These are phyloP conservation scores for Bombyx mori DNA, from an alignment of 1,140 invertebrate species.

Conservation along the genomic window ASM3026992v2 NC_085116.1:11288001-11288500, in stretches of 20 bases:
- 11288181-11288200: conserved; percentile 12
- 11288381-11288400: too few species aligned
- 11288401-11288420: too few species aligned
- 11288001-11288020: too few species aligned
- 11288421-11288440: too few species aligned
- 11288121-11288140: conserved; percentile 3
- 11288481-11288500: too few species aligned
- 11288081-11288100: too few species aligned
- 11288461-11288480: too few species aligned
- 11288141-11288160: conserved; percentile 14
- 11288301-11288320: neutral
- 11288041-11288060: too few species aligned
- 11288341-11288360: neutral
- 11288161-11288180: conserved; percentile 15
- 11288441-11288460: too few species aligned
- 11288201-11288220: conserved; percentile 15
- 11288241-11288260: conserved; percentile 1
- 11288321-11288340: too few species aligned
- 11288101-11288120: neutral
- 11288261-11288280: conserved; percentile 2
- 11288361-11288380: neutral
- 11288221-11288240: conserved; percentile 13
- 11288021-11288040: too few species aligned
- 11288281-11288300: neutral
- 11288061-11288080: too few species aligned